These are phyloP conservation scores for Danaus chrysippus DNA, from an alignment of 2,888 invertebrate genomes.

Conservation along the genomic window DNA sequence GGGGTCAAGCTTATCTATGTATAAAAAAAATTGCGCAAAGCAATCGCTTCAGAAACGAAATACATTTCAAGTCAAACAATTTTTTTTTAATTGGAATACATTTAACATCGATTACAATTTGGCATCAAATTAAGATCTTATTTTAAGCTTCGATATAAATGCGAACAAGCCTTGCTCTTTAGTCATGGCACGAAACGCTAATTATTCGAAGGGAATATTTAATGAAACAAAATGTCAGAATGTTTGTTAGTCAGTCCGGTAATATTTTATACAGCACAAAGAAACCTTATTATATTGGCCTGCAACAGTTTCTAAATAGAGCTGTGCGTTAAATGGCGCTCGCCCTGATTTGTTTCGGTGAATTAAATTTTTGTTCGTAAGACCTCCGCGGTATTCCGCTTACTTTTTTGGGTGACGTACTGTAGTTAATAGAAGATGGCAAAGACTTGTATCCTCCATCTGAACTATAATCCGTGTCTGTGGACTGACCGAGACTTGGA, in stretches of 20 bases:
- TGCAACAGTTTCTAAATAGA: slow-evolving; percentile 31
- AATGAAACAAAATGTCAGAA: not conserved
- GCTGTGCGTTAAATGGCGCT: slow-evolving; percentile 52
- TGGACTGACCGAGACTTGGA: slow-evolving; percentile 68
- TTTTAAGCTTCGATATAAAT: slow-evolving; percentile 59
- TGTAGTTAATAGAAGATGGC: slow-evolving; percentile 73
- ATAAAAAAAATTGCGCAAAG: slow-evolving; percentile 54
- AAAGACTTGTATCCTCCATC: slow-evolving; percentile 75
- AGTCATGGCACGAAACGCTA: slow-evolving; percentile 33
- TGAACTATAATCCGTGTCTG: slow-evolving; percentile 74
- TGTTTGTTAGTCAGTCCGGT: not conserved
- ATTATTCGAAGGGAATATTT: not conserved
- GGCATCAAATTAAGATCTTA: slow-evolving; percentile 73
- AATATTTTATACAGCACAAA: not conserved
- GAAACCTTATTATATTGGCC: slow-evolving; percentile 32
- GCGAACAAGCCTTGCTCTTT: slow-evolving; percentile 58
- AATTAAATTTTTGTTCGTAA: slow-evolving; percentile 67
- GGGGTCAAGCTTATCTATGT: slow-evolving; percentile 52
- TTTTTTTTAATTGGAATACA: slow-evolving; percentile 6
- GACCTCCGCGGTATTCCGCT: slow-evolving; percentile 74
- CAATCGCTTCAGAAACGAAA: slow-evolving; percentile 47
- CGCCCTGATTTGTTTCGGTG: slow-evolving; percentile 68
- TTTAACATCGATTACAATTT: slow-evolving; percentile 48
- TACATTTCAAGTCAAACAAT: slow-evolving; percentile 54
- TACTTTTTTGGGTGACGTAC: slow-evolving; percentile 62